Conservation (phyloP, 2,797 vertebrate genomes). For the Gambusia yucatana region DNA sequence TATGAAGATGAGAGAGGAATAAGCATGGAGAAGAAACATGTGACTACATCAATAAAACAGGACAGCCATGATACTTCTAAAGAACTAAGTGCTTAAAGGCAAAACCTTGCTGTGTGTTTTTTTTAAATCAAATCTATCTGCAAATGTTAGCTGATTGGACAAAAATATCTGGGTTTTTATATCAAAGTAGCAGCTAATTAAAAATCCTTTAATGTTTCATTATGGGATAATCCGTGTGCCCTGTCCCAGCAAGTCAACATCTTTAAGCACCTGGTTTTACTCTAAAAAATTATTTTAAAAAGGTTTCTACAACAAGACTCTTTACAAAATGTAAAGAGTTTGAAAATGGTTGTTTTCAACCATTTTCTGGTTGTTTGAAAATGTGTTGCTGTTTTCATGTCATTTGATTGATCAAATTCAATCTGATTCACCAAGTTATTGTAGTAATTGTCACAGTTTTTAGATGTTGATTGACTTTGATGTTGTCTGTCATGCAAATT, state of each 20-base stretch:
- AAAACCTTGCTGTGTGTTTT: constrained; percentile 14
- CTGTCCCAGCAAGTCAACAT: constrained; percentile 20
- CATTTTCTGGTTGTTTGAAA: not conserved
- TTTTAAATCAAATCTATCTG: constrained; percentile 4
- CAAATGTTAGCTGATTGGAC: constrained; percentile 7
- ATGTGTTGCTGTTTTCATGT: not conserved
- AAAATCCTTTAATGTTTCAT: constrained; percentile 27
- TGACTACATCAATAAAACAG: constrained; percentile 29
- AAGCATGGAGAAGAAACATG: constrained; percentile 9
- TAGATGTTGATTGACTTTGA: not conserved
- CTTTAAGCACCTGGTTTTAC: constrained; percentile 32
- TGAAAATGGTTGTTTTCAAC: no score
- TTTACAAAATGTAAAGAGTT: constrained; percentile 2
- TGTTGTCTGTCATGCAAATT: constrained; percentile 6
- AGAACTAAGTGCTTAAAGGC: constrained; percentile 32
- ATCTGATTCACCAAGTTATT: not conserved
- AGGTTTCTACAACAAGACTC: constrained; percentile 3
- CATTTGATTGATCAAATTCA: constrained; percentile 10
- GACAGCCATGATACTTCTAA: constrained; percentile 21
- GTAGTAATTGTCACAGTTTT: not conserved
- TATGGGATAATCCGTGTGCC: constrained; percentile 10
- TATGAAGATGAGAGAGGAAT: constrained; percentile 76
- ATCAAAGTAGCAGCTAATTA: not conserved
- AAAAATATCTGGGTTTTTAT: constrained; percentile 6
- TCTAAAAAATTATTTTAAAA: constrained; percentile 9